These are phyloP conservation scores for Riparia riparia DNA, from an alignment of 2,113 vertebrate genomes.

Conservation along the genomic window DNA sequence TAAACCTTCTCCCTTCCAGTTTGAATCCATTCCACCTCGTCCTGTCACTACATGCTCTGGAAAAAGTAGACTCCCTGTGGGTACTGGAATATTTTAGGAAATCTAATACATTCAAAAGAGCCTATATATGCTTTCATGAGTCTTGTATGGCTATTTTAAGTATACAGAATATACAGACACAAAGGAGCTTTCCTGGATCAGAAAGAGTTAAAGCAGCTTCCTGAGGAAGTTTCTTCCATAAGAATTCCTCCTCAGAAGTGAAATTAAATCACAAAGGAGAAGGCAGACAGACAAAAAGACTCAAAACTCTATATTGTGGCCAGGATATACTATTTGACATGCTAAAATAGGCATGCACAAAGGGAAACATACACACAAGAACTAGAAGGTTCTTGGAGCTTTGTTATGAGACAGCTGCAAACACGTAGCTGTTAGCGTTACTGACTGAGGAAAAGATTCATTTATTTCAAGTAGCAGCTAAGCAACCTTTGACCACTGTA, in stretches of 20 bases:
- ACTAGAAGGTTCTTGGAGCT: background rate
- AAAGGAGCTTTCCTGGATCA: background rate
- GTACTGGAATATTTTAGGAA: background rate
- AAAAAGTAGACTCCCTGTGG: background rate
- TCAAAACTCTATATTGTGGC: background rate
- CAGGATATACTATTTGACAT: background rate
- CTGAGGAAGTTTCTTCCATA: background rate
- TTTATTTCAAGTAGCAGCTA: constrained; percentile 45
- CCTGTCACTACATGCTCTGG: background rate
- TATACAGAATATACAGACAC: accelerated
- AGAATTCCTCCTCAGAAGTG: background rate
- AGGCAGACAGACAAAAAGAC: background rate
- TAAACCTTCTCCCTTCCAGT: background rate
- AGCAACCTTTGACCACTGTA: constrained; percentile 29
- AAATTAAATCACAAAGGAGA: background rate
- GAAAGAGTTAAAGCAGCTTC: background rate
- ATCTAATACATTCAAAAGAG: background rate
- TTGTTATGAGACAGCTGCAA: background rate
- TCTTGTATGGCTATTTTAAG: background rate
- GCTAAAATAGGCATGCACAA: background rate
- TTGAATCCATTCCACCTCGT: background rate
- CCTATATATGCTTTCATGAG: background rate
- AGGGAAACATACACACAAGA: background rate
- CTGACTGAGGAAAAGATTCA: constrained; percentile 29
- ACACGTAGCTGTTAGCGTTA: background rate